Evolutionary conservation across 2,888 invertebrate genomes (phyloP), one percentile per base, ranked within the genome.

Genomic region (Hypena proboscidalis): DNA sequence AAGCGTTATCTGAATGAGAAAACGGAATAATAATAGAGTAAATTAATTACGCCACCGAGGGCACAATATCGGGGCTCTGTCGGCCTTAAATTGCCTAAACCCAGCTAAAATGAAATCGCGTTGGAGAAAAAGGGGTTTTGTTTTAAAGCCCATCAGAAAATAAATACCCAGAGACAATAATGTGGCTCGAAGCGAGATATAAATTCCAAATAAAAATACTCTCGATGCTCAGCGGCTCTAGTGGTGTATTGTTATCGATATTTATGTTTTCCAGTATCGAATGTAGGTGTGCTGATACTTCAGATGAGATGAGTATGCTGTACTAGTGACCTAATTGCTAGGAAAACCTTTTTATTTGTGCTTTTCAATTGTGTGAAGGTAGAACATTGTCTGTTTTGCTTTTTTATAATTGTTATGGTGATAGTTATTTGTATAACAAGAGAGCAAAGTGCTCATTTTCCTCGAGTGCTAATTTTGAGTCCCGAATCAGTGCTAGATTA

Each of bases 71-170:
- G 73, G 67, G 74, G 80, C 80, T 72, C 72, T 61, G 77, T 80
- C 63, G 80, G 81, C 84, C 84, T 85, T 87, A 87, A 89, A 90
- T 83, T 87, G 82, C 57, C 82, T 89, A 89, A 90, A 89, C 84
- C 90, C 85, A 89, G 89, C 89, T 89, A 89, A 88, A 90, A 90
- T 90, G 86, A 83, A 87, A 90, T 85, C 85, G 85, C 77, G 76
- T 75, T 74, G 78, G 77, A 85, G 87, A 89, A 90, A 90, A 89
- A 87, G 89, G 90, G 88, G 86, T 88, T n/a, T 87, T 88, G 81
- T 89, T 90, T 90, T 88, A 90, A 90, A 85, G 85, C 89, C 90
- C 85, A 85, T 90, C 85, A 80, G 80, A 85, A 87, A 90, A 90
- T 90, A 89, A 90, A 90, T 89, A 85, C 80, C 67, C 77, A 76